Conservation (phyloP, 2,797 vertebrate genomes). For the Staurois parvus region DNA sequence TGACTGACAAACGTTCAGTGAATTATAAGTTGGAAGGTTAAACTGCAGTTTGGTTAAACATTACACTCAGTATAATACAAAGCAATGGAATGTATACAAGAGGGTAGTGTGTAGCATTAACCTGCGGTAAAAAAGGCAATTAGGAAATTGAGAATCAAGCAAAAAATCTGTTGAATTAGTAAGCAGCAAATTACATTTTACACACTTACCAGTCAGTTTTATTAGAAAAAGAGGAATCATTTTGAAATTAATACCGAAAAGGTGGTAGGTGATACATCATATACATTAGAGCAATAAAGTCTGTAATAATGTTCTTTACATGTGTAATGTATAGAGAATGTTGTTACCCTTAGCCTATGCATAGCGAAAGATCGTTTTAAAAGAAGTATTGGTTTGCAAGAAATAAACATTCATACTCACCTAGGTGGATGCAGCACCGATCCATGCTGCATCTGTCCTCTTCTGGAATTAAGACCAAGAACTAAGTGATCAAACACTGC, state of each 20-base stretch:
- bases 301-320: neutral
- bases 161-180: neutral
- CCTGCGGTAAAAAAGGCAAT: neutral
- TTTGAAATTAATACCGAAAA: neutral
- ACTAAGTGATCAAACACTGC: too few relatives aligned
- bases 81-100: neutral
- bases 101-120: neutral
- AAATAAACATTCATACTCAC: too few relatives aligned
- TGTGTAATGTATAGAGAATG: neutral
- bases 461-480: too few relatives aligned
- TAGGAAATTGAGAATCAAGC: neutral
- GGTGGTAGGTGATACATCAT: too few relatives aligned
- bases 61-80: conserved; percentile 10
- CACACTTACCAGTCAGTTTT: neutral
- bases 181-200: neutral
- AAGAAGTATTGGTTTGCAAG: too few relatives aligned
- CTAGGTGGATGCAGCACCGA: too few relatives aligned
- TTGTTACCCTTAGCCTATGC: neutral
- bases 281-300: neutral
- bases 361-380: neutral
- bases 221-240: neutral
- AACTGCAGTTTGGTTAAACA: conserved; percentile 1
- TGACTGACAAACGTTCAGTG: conserved; percentile 12
- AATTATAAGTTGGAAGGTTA: conserved; percentile 9
- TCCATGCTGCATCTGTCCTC: too few relatives aligned